A percentile compares a stretch with the other conserved stretches of the same genome.
phyloP scores from a whole-genome alignment of 2,113 vertebrate genomes.

The Sturnira hondurensis region DNA sequence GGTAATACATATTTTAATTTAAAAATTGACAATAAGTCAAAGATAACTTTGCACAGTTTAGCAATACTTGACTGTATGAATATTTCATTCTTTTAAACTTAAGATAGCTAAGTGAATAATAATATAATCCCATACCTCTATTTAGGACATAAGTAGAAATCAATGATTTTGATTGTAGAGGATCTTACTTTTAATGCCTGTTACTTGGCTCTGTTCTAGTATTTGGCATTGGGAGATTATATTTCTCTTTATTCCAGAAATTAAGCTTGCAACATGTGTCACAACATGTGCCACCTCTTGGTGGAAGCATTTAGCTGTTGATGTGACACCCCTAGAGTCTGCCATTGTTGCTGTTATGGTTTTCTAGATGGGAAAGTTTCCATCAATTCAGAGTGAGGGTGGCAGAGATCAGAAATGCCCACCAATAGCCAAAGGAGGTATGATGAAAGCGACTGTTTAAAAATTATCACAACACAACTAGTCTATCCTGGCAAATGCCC shows the following conservation, averaged over 20 bases:
- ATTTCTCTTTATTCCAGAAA: neutral
- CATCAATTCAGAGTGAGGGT: neutral
- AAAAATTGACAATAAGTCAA: neutral
- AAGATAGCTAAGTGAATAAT: neutral
- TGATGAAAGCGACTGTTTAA: neutral
- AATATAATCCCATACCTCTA: neutral
- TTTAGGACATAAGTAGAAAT: neutral
- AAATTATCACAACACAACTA: neutral
- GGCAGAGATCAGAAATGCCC: neutral
- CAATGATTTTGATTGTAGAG: neutral
- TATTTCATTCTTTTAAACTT: neutral
- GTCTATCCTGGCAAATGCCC: neutral
- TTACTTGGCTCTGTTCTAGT: neutral
- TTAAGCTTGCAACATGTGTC: neutral
- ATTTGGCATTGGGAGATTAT: neutral
- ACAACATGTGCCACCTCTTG: neutral
- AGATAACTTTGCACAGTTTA: neutral
- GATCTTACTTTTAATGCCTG: neutral
- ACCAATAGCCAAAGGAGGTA: neutral
- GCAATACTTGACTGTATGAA: neutral
- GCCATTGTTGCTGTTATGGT: neutral
- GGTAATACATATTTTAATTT: neutral
- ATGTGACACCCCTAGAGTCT: neutral
- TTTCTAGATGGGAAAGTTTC: neutral
- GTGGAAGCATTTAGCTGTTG: neutral